phyloP scores from a whole-genome alignment of 2,113 vertebrate species.

The Albula glossodonta region DNA sequence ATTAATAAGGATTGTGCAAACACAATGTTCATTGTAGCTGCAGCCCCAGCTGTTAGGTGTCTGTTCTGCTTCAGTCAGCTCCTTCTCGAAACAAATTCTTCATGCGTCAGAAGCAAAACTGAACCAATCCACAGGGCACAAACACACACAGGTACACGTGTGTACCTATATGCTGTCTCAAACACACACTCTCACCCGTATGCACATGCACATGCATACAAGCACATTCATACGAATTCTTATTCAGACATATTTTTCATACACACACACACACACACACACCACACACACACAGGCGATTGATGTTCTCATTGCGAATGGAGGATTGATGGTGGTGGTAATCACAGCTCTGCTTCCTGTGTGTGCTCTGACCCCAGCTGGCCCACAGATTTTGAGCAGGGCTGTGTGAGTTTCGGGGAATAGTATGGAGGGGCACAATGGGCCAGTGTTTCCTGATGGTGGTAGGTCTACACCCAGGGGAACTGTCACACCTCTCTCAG shows the following conservation, averaged over 20 bases:
- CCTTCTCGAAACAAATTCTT: not conserved
- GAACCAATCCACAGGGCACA: not conserved
- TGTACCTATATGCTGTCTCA: not conserved
- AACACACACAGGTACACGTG: not conserved
- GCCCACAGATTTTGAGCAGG: not conserved
- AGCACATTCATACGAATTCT: too few species aligned
- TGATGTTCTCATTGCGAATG: not conserved
- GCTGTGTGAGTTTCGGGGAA: not conserved
- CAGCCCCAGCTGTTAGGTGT: conserved; percentile 9
- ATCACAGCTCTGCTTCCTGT: not conserved
- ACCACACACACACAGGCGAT: not conserved
- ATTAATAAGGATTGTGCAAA: conserved; percentile 22
- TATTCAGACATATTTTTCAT: too few species aligned
- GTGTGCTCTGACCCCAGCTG: not conserved
- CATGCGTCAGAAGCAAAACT: not conserved
- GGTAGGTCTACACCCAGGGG: not conserved
- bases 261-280: not conserved
- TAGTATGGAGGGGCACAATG: not conserved
- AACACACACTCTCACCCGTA: not conserved
- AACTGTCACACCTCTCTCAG: not conserved
- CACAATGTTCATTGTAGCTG: conserved; percentile 28
- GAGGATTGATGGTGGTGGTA: not conserved
- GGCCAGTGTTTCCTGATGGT: not conserved
- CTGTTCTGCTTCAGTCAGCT: conserved; percentile 1
- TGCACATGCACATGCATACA: too few species aligned